A percentile compares a stretch with the other conserved stretches of the same genome.
These are phyloP conservation scores for Columbina picui DNA, from an alignment of 2,113 vertebrate species.

Conservation along the genomic window DNA sequence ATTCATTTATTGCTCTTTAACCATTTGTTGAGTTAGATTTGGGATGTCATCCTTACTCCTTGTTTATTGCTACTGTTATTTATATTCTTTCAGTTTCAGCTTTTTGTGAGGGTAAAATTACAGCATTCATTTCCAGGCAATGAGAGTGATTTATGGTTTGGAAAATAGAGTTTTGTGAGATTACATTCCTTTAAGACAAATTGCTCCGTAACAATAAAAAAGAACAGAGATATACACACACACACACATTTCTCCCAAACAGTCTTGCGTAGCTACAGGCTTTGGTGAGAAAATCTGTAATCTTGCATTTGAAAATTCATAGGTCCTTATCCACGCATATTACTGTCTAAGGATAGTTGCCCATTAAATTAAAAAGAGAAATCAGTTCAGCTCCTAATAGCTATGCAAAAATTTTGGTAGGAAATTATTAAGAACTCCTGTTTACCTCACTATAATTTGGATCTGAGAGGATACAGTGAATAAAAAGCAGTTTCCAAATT, in stretches of 20 bases:
- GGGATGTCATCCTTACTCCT: not conserved
- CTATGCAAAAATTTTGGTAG: not conserved
- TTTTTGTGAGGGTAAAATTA: not conserved
- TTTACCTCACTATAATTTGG: not conserved
- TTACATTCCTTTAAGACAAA: not conserved
- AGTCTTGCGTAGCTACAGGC: not conserved
- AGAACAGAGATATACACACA: not conserved
- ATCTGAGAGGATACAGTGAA: not conserved
- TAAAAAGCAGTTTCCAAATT: slow-evolving; percentile 3
- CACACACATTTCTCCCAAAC: not conserved
- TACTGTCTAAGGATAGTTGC: not conserved
- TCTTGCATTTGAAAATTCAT: not conserved
- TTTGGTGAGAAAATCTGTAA: not conserved
- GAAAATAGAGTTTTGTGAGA: not conserved
- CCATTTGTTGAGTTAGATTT: not conserved
- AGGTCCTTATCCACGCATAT: not conserved
- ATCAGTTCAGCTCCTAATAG: not conserved
- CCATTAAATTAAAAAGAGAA: not conserved
- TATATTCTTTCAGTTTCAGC: not conserved
- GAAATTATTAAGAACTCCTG: not conserved
- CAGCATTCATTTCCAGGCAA: not conserved
- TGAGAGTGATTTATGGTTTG: not conserved
- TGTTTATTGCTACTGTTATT: not conserved
- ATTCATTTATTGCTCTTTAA: not conserved
- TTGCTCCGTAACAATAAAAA: not conserved